Conservation (phyloP, 2,797 vertebrate genomes). For the Cuculus canorus region DNA sequence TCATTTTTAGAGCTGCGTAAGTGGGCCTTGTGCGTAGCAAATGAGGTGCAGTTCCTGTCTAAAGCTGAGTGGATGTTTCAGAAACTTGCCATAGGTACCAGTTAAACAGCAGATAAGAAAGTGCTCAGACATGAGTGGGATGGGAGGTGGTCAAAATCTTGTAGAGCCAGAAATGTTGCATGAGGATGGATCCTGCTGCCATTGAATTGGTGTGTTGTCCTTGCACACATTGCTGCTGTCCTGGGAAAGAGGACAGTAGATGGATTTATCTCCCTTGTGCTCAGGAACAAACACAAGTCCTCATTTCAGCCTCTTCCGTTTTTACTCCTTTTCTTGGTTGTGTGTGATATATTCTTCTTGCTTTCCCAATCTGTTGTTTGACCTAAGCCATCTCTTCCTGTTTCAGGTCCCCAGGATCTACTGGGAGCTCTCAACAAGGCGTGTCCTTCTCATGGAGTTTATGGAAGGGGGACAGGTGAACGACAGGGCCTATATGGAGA, state of each 20-base stretch:
- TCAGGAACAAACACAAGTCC: neutral
- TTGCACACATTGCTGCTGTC: neutral
- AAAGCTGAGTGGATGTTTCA: constrained; percentile 35
- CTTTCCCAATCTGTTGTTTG: neutral
- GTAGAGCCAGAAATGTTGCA: neutral
- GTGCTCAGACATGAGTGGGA: neutral
- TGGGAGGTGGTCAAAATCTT: neutral
- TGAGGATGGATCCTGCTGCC: neutral
- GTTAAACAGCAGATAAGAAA: constrained; percentile 5
- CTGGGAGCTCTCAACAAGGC: constrained; percentile 93
- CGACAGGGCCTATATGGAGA: constrained; percentile 89
- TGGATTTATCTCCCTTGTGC: neutral
- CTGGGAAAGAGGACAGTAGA: neutral
- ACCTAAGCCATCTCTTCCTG: neutral
- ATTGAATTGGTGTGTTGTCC: neutral
- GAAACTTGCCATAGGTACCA: neutral
- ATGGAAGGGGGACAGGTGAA: constrained; percentile 95
- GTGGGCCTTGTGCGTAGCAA: neutral
- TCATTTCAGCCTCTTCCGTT: neutral
- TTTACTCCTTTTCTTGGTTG: neutral
- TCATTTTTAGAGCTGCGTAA: constrained; percentile 19
- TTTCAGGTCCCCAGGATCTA: constrained; percentile 90
- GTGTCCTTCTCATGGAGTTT: constrained; percentile 96
- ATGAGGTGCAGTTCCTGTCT: neutral
- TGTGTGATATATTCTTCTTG: neutral